These are phyloP conservation scores for Onychostoma macrolepis DNA, from an alignment of 2,113 vertebrate species.

Conservation along the genomic window DNA sequence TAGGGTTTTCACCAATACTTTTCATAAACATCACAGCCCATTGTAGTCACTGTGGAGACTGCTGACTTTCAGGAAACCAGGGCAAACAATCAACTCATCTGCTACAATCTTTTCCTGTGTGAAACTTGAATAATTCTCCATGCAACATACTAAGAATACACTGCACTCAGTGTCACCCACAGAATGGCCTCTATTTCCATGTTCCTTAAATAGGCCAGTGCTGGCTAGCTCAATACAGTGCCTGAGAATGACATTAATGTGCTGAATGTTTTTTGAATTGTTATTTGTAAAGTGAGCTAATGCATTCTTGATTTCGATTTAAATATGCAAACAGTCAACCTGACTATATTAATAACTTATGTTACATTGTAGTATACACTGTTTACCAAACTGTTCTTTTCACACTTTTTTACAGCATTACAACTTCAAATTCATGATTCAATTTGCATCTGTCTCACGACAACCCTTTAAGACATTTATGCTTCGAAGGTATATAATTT, in stretches of 20 bases:
- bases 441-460: background rate
- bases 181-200: conserved; percentile 44
- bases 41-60: conserved; percentile 50
- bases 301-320: background rate
- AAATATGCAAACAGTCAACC: background rate
- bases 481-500: conserved; percentile 62
- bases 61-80: conserved; percentile 61
- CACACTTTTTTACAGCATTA: background rate
- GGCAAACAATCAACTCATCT: conserved; percentile 67
- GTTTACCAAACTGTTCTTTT: background rate
- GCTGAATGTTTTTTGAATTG: background rate
- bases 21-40: background rate
- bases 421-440: background rate
- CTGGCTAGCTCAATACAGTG: conserved; percentile 2
- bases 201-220: conserved; percentile 37
- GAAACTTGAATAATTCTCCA: conserved; percentile 61
- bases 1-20: background rate
- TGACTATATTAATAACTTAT: no score
- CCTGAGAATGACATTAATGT: conserved; percentile 12
- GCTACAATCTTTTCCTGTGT: conserved; percentile 58
- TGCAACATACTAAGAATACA: conserved; percentile 53
- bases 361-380: background rate
- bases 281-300: background rate
- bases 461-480: background rate
- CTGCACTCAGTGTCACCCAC: conserved; percentile 37